phyloP scores from a whole-genome alignment of 2,888 invertebrate species.

The Ectemnius continuus region DNA sequence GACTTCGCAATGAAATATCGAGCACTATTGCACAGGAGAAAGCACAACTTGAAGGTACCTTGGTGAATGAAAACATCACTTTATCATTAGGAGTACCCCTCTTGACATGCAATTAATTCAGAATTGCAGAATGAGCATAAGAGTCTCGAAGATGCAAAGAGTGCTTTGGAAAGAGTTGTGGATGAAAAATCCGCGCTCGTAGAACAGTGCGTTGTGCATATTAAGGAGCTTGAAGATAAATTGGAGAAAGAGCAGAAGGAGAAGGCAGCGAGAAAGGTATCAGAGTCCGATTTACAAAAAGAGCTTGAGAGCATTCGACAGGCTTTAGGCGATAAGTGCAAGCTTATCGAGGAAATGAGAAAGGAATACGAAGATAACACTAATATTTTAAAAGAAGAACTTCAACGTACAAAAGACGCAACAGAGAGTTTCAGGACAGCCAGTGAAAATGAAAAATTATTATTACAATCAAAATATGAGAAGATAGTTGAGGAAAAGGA shows the following conservation, averaged over 20 bases:
- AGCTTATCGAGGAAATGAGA: conserved; percentile 73
- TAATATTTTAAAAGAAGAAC: conserved; percentile 65
- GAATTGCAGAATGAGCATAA: conserved; percentile 68
- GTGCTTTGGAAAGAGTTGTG: conserved; percentile 72
- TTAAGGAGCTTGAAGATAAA: conserved; percentile 64
- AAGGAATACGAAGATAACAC: conserved; percentile 67
- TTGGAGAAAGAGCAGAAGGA: conserved; percentile 68
- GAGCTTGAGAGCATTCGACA: conserved; percentile 73
- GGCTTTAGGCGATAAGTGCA: conserved; percentile 71
- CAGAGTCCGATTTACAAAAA: conserved; percentile 68
- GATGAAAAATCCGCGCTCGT: conserved; percentile 68
- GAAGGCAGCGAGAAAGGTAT: conserved; percentile 59
- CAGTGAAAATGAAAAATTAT: conserved; percentile 77
- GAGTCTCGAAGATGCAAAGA: conserved; percentile 73
- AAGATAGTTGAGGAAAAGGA: conserved; percentile 80
- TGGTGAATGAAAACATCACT: not conserved
- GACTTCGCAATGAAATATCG: conserved; percentile 80
- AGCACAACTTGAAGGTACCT: conserved; percentile 57
- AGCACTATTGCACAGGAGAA: conserved; percentile 67
- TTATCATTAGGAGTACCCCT: not conserved
- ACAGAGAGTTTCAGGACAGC: conserved; percentile 77
- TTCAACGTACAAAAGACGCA: conserved; percentile 65
- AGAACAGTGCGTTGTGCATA: conserved; percentile 71
- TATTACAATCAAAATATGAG: conserved; percentile 79
- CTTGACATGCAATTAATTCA: conserved; percentile 37